Percentiles rank a stretch among this genome's conserved stretches.
phyloP scores from a whole-genome alignment of 2,888 invertebrate genomes.

The Dinocampus coccinellae region DNA sequence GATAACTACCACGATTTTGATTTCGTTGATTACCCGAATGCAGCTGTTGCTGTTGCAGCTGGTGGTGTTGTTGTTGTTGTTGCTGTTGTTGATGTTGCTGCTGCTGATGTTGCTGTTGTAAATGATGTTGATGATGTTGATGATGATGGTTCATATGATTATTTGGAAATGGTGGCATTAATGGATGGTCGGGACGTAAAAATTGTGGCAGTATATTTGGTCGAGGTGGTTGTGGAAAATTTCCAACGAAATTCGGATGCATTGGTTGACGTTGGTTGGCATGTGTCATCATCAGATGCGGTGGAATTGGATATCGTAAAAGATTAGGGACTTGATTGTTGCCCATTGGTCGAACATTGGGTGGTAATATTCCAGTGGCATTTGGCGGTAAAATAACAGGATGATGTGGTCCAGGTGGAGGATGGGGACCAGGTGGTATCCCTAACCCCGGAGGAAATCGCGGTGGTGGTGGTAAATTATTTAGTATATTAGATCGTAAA shows the following conservation, averaged over 20 bases:
- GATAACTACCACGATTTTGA: slow-evolving; percentile 57
- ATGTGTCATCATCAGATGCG: slow-evolving; percentile 61
- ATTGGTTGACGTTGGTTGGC: slow-evolving; percentile 60
- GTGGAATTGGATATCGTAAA: slow-evolving; percentile 61
- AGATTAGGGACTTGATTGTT: slow-evolving; percentile 52
- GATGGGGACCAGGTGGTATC: slow-evolving; percentile 53
- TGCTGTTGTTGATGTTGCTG: slow-evolving; percentile 50
- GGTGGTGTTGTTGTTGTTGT: slow-evolving; percentile 51
- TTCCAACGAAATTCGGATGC: slow-evolving; percentile 60
- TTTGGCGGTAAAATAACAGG: slow-evolving; percentile 68
- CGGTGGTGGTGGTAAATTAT: slow-evolving; percentile 59
- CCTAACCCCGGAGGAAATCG: slow-evolving; percentile 68
- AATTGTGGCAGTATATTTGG: slow-evolving; percentile 65
- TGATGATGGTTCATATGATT: slow-evolving; percentile 58
- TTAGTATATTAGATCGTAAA: slow-evolving; percentile 51
- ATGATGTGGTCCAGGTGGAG: slow-evolving; percentile 59
- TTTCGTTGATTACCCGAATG: slow-evolving; percentile 58
- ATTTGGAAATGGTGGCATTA: slow-evolving; percentile 58
- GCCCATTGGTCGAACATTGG: slow-evolving; percentile 55
- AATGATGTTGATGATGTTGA: slow-evolving; percentile 52
- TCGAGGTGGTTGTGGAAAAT: slow-evolving; percentile 65
- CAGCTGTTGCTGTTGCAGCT: slow-evolving; percentile 58
- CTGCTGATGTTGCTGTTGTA: slow-evolving; percentile 48
- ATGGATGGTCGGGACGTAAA: slow-evolving; percentile 64
- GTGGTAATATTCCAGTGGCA: slow-evolving; percentile 60